Percentiles rank a stretch among this genome's conserved stretches.
Evolutionary conservation across 2,888 invertebrate genomes (phyloP).

Genomic region (Raillietiella orientalis): DNA sequence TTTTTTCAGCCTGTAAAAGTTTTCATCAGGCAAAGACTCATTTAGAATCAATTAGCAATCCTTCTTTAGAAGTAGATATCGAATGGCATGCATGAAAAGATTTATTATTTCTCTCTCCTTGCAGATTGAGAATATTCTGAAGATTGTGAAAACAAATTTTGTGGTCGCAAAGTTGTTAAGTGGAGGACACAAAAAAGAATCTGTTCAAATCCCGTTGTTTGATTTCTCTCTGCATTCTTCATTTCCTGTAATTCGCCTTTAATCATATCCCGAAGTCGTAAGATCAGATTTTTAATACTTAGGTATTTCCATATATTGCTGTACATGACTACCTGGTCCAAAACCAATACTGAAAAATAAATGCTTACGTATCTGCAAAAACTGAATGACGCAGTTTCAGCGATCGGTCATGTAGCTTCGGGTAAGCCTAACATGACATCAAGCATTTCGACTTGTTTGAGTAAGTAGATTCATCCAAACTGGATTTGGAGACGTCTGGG

Average conservation of each 20-base stretch:
- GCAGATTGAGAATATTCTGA: constrained; percentile 22
- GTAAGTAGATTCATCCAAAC: too few relatives aligned
- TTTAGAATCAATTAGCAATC: constrained; percentile 43
- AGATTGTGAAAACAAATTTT: constrained; percentile 80
- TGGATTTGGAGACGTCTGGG: too few relatives aligned
- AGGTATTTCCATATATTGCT: too few relatives aligned
- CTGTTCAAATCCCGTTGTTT: constrained; percentile 51
- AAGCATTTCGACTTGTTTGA: too few relatives aligned
- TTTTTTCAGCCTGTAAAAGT: constrained; percentile 45
- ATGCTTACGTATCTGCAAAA: too few relatives aligned
- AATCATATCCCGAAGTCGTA: too few relatives aligned
- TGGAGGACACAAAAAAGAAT: constrained; percentile 67
- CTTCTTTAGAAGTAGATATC: constrained; percentile 33
- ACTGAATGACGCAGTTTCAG: too few relatives aligned
- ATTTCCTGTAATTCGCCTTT: constrained; percentile 78
- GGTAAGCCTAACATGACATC: too few relatives aligned
- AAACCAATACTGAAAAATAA: too few relatives aligned
- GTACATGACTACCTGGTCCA: too few relatives aligned
- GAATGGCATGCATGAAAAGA: background rate
- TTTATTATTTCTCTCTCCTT: constrained; percentile 1
- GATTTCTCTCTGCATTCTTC: constrained; percentile 63
- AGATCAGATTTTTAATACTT: too few relatives aligned
- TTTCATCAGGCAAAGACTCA: constrained; percentile 66
- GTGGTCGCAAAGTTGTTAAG: constrained; percentile 71
- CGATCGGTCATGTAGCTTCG: too few relatives aligned